Evolutionary conservation across 2,888 invertebrate species (phyloP), one percentile per base, ranked within the genome.

Genomic region (Heliconius ethilla): DNA sequence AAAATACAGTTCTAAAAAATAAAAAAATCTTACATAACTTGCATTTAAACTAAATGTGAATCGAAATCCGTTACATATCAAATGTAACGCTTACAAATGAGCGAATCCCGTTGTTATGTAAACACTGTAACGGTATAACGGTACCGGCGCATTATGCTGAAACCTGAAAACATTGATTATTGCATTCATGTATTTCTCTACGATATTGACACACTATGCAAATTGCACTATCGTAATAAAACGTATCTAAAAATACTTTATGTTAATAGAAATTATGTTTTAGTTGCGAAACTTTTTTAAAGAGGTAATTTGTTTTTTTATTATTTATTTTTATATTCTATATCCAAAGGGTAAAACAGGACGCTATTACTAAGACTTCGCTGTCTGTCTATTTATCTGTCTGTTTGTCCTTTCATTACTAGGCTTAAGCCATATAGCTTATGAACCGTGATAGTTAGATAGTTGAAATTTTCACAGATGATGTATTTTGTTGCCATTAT

Each of bases 101-200:
- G n/a, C 67, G 51, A 55, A 66, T 78, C 75, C 82, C 81, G 82
- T 82, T 82, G 78, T 81, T 82, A 82, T 82, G 80, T 81, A 81
- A 82, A 82, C 29, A 18, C 40, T 18, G 69, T 81, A 81, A 81
- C 81, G 80, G 81, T 78, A 40, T 73, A 70, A 79, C 67, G 65
- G 75, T 78, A 67, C 37, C 25, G 65, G 22, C 22, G 25, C 63
- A 63, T 74, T 74, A 75, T 70, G 63, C 74, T 76, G 76, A 78
- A 70, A 70, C 70, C 73, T 75, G 75, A 79, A 78, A 74, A 75
- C 40, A 70, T 13, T 45, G 65, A 67, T 59, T 22, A 22, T 70
- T 70, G 70, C 29, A 55, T 70, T 59, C n/a, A 72, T 55, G 29
- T 51, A 18, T 55, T 70, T 55, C 29, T 51, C 27, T 51, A 55